phyloP scores from a whole-genome alignment of 1,140 invertebrate genomes.

The Pogonognathellus flavescens region DNA sequence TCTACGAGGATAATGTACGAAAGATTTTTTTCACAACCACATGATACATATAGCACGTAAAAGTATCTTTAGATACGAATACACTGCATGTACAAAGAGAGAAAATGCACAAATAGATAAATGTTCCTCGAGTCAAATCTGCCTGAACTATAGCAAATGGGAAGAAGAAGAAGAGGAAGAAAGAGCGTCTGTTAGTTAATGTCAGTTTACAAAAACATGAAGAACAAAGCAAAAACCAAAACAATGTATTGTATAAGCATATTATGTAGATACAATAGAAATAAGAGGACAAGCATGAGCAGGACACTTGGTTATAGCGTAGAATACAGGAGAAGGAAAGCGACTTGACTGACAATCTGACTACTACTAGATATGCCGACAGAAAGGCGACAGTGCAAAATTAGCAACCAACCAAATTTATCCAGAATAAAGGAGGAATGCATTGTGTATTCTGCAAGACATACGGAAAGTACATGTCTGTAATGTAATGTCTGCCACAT shows the following conservation, averaged over 20 bases:
- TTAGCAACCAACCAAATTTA: slow-evolving; percentile 49
- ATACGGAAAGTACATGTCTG: neutral
- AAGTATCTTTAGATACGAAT: neutral
- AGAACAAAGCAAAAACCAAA: neutral
- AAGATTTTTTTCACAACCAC: neutral
- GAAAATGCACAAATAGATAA: neutral
- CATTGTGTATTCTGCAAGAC: slow-evolving; percentile 25
- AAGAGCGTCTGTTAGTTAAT: neutral
- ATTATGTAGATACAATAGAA: too few species aligned
- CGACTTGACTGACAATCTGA: slow-evolving; percentile 31
- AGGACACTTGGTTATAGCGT: neutral
- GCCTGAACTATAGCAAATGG: neutral
- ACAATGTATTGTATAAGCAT: neutral
- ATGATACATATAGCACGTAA: neutral
- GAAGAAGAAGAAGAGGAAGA: neutral
- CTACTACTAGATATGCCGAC: slow-evolving; percentile 27
- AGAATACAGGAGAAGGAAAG: neutral
- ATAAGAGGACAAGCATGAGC: too few species aligned
- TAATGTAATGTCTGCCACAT: slow-evolving; percentile 7
- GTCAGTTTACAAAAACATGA: neutral
- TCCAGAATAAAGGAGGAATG: slow-evolving; percentile 20
- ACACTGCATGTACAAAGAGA: neutral
- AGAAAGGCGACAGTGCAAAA: slow-evolving; percentile 54
- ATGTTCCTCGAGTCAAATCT: neutral
- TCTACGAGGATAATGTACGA: neutral